A percentile compares a stretch with the other conserved stretches of the same genome.
These are phyloP conservation scores for Paracentrotus lividus DNA, from an alignment of 53 echinoderm and acorn worm genomes.

Conservation along the genomic window DNA sequence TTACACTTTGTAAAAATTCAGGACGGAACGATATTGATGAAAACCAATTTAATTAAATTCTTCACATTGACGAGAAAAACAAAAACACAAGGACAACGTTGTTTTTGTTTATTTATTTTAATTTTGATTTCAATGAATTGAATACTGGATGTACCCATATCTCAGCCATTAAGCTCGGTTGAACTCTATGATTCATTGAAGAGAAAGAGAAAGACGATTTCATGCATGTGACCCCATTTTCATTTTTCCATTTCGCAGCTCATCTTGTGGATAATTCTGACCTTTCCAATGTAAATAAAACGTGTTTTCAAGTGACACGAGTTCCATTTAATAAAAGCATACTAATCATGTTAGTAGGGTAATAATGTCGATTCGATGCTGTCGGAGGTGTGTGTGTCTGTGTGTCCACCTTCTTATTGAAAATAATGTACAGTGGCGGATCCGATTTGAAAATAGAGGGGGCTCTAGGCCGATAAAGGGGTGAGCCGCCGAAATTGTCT, in stretches of 20 bases:
- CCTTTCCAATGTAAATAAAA: constrained; percentile 20
- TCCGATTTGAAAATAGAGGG: no score
- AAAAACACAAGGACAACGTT: background rate
- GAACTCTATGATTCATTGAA: background rate
- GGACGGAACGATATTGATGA: background rate
- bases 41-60: background rate
- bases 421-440: no score
- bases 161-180: background rate
- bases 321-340: background rate
- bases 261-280: background rate
- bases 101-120: background rate
- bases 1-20: background rate
- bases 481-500: no score
- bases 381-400: background rate
- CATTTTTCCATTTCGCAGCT: background rate
- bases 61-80: background rate
- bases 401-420: background rate
- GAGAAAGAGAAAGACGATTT: background rate
- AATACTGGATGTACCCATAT: background rate
- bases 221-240: background rate
- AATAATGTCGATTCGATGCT: background rate
- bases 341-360: constrained; percentile 18
- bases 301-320: background rate
- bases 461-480: no score
- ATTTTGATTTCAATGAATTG: background rate